phyloP scores from a whole-genome alignment of 2,113 vertebrate species.

The Illadopsis cleaveri region DNA sequence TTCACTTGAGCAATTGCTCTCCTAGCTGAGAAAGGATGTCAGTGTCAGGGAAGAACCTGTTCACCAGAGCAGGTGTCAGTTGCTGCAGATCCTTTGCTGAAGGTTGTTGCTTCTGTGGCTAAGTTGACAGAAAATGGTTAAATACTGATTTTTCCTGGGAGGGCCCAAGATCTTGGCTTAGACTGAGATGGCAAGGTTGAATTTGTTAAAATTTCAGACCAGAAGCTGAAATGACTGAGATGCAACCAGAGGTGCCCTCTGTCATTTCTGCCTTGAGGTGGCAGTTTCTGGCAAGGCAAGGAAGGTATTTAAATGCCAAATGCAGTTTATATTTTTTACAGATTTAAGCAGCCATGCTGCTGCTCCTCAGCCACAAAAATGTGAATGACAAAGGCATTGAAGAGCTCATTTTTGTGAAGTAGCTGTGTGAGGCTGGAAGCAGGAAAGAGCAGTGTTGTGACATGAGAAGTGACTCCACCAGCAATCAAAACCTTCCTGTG shows the following conservation, averaged over 20 bases:
- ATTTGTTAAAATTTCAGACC: neutral
- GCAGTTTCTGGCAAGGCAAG: neutral
- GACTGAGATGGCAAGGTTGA: neutral
- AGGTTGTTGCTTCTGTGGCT: neutral
- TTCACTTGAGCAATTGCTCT: neutral
- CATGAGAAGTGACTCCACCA: neutral
- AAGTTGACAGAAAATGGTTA: neutral
- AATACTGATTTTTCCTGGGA: neutral
- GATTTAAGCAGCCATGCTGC: neutral
- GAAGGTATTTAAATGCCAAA: neutral
- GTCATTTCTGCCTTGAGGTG: neutral
- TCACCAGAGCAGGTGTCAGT: neutral
- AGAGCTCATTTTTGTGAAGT: neutral
- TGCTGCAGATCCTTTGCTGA: neutral
- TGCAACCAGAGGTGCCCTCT: neutral
- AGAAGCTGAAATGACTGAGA: neutral
- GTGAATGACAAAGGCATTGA: rapidly evolving
- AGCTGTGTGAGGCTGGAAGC: neutral
- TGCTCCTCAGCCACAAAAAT: neutral
- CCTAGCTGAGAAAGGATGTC: neutral
- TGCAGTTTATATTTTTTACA: neutral
- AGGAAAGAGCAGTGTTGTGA: neutral
- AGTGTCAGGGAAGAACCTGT: neutral
- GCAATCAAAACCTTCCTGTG: neutral
- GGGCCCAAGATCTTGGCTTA: neutral